Evolutionary conservation across 2,888 invertebrate genomes (phyloP).

Genomic region (Calliphora vomitoria): DNA sequence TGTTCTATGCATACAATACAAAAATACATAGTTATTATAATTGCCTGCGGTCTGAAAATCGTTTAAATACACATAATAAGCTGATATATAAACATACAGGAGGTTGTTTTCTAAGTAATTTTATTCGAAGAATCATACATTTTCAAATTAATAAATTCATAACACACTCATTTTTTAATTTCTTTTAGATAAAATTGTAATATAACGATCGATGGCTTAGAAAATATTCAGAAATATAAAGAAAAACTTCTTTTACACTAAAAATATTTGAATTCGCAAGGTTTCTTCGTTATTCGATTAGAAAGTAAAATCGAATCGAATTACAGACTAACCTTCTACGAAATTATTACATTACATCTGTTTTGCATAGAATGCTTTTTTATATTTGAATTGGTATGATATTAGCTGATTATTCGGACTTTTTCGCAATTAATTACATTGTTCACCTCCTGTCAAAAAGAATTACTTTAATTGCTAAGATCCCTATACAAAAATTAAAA

Average conservation of each 20-base stretch:
- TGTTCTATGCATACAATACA: neutral
- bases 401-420: neutral
- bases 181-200: no score
- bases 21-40: neutral
- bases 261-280: no score
- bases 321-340: no score
- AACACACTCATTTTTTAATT: no score
- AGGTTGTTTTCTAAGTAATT: neutral
- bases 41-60: neutral
- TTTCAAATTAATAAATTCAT: neutral
- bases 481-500: conserved; percentile 7
- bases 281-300: no score
- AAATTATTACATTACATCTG: no score
- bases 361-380: no score
- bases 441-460: neutral
- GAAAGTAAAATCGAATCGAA: no score
- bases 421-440: neutral
- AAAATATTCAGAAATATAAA: no score
- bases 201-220: no score
- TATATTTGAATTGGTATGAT: neutral
- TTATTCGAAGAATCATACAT: neutral
- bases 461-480: conserved; percentile 10
- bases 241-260: no score
- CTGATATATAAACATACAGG: neutral
- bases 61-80: neutral